phyloP scores from a whole-genome alignment of 1,140 invertebrate species.

The Bombus picipes region DNA sequence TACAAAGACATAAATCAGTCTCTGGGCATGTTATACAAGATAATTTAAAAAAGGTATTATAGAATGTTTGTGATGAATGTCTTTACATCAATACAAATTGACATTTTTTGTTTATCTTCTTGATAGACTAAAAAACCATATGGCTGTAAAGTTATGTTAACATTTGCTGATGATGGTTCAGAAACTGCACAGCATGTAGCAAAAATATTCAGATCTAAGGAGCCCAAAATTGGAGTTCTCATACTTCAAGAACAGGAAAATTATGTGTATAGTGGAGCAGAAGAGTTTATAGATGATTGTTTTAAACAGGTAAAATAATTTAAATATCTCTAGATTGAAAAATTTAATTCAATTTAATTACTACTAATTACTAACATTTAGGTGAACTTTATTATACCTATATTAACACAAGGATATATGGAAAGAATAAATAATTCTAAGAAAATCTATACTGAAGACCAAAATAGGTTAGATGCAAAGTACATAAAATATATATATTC shows the following conservation, averaged over 20 bases:
- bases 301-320: constrained; percentile 69
- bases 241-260: constrained; percentile 76
- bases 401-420: constrained; percentile 72
- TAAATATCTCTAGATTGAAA: constrained; percentile 5
- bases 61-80: neutral
- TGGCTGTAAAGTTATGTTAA: constrained; percentile 72
- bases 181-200: constrained; percentile 60
- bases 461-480: constrained; percentile 69
- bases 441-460: constrained; percentile 26
- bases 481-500: constrained; percentile 76
- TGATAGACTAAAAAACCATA: constrained; percentile 56
- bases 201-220: constrained; percentile 69
- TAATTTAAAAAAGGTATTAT: constrained; percentile 47
- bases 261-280: constrained; percentile 69
- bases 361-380: constrained; percentile 29
- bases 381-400: constrained; percentile 76
- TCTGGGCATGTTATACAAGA: constrained; percentile 6
- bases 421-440: constrained; percentile 58
- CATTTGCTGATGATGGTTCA: constrained; percentile 72
- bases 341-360: neutral
- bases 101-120: constrained; percentile 22
- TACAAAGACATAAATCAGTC: neutral
- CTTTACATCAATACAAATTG: neutral
- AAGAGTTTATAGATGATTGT: constrained; percentile 76
- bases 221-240: constrained; percentile 74